Evolutionary conservation across 2,888 invertebrate genomes (phyloP), one percentile per base, ranked within the genome.

Genomic region (Masnerella sp.): DNA sequence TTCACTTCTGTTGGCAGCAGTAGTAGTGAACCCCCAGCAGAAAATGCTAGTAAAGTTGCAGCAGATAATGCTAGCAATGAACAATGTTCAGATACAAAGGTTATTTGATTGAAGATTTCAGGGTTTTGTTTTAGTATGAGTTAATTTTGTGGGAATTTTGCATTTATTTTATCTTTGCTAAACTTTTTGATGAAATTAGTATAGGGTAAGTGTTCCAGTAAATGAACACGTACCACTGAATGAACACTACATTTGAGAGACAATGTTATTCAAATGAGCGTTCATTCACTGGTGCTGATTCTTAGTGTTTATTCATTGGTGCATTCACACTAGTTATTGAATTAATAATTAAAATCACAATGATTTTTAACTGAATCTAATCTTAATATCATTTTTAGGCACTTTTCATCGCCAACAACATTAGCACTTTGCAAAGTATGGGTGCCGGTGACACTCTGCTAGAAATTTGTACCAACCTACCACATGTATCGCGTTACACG

Each of bases 391-490:
- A 14, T 78, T 88, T 88, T 32, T 85, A 95, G 95, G 92, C 93
- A 84, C 91, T 95, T 87, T 92, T 97, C 81, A 89, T 93, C 62
- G 90, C 92, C 67, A 93, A 94, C 54, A 96, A 96, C 85, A 90
- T 93, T 2, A 91, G 93, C 28, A 91, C 92, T 78, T 89, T 98
- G 56, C 94, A 95, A 89, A 92, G 93, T 77, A 89, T 96, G 72
- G 91, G 95, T 79, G 97, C 95, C 0, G 95, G 95, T 20, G 92
- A 95, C 79, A 92, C 93, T 8, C 88, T 97, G 61, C 89, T 96
- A 34, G 93, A 95, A 80, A 92, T 96, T 77, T 97, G 97, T 84
- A 90, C 93, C 2, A 92, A 92, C 72, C 90, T 97, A 82, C 94
- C 95, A 0, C 89, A 91, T 75, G 88, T 93, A 30, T 90, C 90